A percentile compares a stretch with the other conserved stretches of the same genome.
Conservation (phyloP, 2,113 vertebrate genomes). For the Nycticryphes semicollaris region DNA sequence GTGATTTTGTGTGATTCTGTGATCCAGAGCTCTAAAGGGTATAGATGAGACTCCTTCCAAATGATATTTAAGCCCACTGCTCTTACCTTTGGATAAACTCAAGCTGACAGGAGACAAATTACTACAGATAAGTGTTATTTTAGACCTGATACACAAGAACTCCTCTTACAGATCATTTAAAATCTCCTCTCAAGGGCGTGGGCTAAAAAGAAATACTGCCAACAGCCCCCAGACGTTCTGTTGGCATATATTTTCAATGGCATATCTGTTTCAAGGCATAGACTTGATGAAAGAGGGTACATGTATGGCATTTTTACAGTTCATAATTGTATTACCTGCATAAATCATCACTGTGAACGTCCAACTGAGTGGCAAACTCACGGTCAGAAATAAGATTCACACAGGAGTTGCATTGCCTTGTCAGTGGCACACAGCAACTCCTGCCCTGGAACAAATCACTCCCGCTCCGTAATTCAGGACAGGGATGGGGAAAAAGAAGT, state of each 20-base stretch:
- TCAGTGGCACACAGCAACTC: not conserved
- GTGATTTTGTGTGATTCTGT: too few relatives aligned
- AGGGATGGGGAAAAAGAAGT: not conserved
- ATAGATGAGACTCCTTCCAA: not conserved
- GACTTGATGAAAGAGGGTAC: not conserved
- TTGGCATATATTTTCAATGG: not conserved
- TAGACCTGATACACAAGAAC: not conserved
- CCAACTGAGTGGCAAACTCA: not conserved
- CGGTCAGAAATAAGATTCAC: not conserved
- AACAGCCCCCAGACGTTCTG: not conserved
- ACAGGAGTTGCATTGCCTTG: not conserved
- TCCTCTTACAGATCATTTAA: not conserved
- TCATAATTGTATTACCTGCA: not conserved
- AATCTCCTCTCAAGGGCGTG: not conserved
- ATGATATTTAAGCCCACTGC: not conserved
- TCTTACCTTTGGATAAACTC: not conserved
- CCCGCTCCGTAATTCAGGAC: not conserved
- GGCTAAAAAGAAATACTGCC: not conserved
- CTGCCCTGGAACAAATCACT: not conserved
- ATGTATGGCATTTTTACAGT: not conserved
- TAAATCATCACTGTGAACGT: not conserved
- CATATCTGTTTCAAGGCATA: not conserved
- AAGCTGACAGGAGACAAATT: not conserved
- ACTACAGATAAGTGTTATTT: not conserved
- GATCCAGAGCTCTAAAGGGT: not conserved